phyloP scores from a whole-genome alignment of 2,113 vertebrate genomes.

The Cebidichthys violaceus region DNA sequence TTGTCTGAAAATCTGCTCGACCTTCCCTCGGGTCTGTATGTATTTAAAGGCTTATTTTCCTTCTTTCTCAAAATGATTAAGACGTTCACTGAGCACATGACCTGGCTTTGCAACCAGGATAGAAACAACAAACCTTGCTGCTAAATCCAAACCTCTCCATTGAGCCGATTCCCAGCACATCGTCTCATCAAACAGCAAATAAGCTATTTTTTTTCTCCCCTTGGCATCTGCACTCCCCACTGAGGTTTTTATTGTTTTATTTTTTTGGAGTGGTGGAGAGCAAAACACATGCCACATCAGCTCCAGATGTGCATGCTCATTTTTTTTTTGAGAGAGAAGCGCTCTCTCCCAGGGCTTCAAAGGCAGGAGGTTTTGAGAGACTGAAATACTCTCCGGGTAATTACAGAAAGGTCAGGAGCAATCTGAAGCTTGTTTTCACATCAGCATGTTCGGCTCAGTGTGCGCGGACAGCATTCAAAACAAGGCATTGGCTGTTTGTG shows the following conservation, averaged over 20 bases:
- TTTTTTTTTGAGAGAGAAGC: constrained; percentile 11
- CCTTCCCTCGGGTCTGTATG: constrained; percentile 35
- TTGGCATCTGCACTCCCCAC: constrained; percentile 7
- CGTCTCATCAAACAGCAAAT: constrained; percentile 41
- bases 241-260: constrained; percentile 22
- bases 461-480: constrained; percentile 46
- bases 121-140: background rate
- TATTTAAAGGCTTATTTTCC: constrained; percentile 35
- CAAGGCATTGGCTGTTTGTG: constrained; percentile 5
- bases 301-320: constrained; percentile 47
- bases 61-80: constrained; percentile 17
- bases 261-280: background rate
- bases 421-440: constrained; percentile 68
- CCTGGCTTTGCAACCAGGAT: constrained; percentile 2
- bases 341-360: constrained; percentile 48
- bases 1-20: constrained; percentile 14
- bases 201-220: background rate
- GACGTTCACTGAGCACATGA: constrained; percentile 3
- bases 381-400: constrained; percentile 63
- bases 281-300: constrained; percentile 43
- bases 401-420: constrained; percentile 77
- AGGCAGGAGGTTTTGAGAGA: constrained; percentile 51
- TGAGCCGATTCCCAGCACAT: constrained; percentile 31
- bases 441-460: constrained; percentile 39
- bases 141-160: constrained; percentile 7